Conservation (phyloP, 1,140 invertebrate genomes). For the Zaprionus ornatus region DNA sequence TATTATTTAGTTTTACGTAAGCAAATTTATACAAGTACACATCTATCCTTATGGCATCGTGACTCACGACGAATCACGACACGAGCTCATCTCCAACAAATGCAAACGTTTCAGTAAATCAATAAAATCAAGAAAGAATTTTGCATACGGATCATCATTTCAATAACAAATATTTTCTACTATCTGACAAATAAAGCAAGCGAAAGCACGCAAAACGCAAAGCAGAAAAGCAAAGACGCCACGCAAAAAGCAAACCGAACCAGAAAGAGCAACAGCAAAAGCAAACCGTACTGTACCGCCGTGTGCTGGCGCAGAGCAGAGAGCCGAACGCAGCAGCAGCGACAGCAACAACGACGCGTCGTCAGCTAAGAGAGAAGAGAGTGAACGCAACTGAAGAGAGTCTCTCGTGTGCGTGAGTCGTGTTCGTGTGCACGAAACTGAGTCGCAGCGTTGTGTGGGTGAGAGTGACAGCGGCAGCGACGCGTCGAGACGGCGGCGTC, state of each 20-base stretch:
- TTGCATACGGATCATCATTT: not conserved
- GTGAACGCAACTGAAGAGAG: slow-evolving; percentile 20
- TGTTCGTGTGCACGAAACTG: slow-evolving; percentile 4
- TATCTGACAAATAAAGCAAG: not conserved
- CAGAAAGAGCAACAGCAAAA: slow-evolving; percentile 29
- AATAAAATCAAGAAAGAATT: not conserved
- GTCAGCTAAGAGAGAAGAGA: slow-evolving; percentile 8
- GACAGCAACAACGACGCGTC: not conserved
- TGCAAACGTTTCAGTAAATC: not conserved
- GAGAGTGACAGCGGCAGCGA: not conserved
- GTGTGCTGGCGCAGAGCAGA: not conserved
- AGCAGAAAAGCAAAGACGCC: slow-evolving; percentile 24
- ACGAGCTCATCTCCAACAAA: not conserved
- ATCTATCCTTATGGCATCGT: not conserved
- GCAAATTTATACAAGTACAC: not conserved
- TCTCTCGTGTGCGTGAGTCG: not conserved
- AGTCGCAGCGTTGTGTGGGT: slow-evolving; percentile 30
- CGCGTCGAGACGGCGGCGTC: slow-evolving; percentile 5
- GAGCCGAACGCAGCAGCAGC: not conserved
- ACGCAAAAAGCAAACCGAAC: slow-evolving; percentile 43
- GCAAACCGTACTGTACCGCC: slow-evolving; percentile 57
- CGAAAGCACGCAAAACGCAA: slow-evolving; percentile 20
- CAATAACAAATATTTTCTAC: not conserved
- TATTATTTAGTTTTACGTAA: not conserved
- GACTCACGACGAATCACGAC: not conserved